A percentile compares a stretch with the other conserved stretches of the same genome.
These are phyloP conservation scores for Rhyacichthys aspro DNA, from an alignment of 2,797 vertebrate species.

Conservation along the genomic window DNA sequence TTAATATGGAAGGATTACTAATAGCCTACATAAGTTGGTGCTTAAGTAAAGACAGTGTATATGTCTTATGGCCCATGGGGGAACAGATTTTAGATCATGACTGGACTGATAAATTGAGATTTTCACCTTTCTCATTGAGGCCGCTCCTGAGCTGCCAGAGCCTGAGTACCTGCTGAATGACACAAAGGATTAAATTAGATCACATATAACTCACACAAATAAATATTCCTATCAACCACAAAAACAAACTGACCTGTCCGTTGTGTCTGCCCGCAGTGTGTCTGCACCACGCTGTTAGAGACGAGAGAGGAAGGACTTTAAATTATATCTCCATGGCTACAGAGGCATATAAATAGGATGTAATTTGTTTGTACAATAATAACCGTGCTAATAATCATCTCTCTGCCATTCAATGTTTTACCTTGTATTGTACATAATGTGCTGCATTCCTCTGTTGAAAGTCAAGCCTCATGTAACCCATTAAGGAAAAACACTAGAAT, in stretches of 20 bases:
- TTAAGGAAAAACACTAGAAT: too few relatives aligned
- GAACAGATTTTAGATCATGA: too few relatives aligned
- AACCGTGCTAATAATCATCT: background rate
- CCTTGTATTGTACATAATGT: background rate
- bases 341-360: background rate
- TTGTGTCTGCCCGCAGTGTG: slow-evolving; percentile 74
- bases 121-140: slow-evolving; percentile 78
- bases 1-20: too few relatives aligned
- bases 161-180: slow-evolving; percentile 69
- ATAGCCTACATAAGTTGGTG: too few relatives aligned
- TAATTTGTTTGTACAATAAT: slow-evolving; percentile 3
- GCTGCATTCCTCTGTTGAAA: background rate
- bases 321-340: background rate
- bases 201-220: slow-evolving; percentile 10
- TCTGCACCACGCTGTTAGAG: slow-evolving; percentile 67
- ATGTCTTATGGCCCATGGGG: too few relatives aligned
- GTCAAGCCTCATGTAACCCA: too few relatives aligned
- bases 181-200: slow-evolving; percentile 19
- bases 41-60: too few relatives aligned
- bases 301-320: slow-evolving; percentile 10
- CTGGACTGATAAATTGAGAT: background rate
- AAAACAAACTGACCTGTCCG: slow-evolving; percentile 65
- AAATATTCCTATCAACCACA: slow-evolving; percentile 12
- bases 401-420: background rate
- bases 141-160: slow-evolving; percentile 74